phyloP scores from a whole-genome alignment of 2,113 vertebrate genomes.

The Blennius ocellaris region DNA sequence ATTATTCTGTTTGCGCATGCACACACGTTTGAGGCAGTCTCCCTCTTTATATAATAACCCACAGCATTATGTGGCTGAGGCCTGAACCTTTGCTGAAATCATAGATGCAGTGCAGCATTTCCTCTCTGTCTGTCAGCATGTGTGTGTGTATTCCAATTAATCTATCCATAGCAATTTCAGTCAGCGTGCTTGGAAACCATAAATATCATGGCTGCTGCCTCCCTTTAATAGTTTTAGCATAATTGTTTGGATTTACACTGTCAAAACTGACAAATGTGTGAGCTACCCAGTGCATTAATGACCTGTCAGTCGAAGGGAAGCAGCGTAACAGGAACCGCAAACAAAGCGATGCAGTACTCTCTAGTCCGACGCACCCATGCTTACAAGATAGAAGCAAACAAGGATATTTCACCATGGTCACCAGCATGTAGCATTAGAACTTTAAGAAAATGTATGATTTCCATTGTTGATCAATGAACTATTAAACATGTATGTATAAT shows the following conservation, averaged over 20 bases:
- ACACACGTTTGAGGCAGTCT: background rate
- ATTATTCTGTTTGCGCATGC: background rate
- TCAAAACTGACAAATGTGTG: slow-evolving; percentile 44
- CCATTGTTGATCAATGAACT: too few relatives aligned
- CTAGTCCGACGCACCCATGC: background rate
- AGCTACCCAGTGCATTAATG: slow-evolving; percentile 56
- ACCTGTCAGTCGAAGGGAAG: slow-evolving; percentile 56
- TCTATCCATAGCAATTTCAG: slow-evolving; percentile 62
- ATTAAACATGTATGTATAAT: too few relatives aligned
- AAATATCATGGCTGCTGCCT: slow-evolving; percentile 53
- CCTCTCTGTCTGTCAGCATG: slow-evolving; percentile 40
- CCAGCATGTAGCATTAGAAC: too few relatives aligned
- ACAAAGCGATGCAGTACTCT: background rate
- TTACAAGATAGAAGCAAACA: slow-evolving; percentile 1
- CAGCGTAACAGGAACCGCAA: background rate
- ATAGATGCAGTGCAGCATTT: slow-evolving; percentile 36
- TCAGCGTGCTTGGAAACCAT: slow-evolving; percentile 32
- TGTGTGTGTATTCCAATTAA: slow-evolving; percentile 61
- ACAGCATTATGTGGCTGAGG: slow-evolving; percentile 1
- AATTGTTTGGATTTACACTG: slow-evolving; percentile 49
- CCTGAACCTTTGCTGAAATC: slow-evolving; percentile 32
- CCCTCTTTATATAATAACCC: too few relatives aligned
- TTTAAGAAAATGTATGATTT: too few relatives aligned
- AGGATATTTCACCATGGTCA: slow-evolving; percentile 3
- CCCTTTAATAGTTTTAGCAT: slow-evolving; percentile 57